These are phyloP conservation scores for Anoncus sp. DNA, from an alignment of 2,888 invertebrate species.

Conservation along the genomic window DNA sequence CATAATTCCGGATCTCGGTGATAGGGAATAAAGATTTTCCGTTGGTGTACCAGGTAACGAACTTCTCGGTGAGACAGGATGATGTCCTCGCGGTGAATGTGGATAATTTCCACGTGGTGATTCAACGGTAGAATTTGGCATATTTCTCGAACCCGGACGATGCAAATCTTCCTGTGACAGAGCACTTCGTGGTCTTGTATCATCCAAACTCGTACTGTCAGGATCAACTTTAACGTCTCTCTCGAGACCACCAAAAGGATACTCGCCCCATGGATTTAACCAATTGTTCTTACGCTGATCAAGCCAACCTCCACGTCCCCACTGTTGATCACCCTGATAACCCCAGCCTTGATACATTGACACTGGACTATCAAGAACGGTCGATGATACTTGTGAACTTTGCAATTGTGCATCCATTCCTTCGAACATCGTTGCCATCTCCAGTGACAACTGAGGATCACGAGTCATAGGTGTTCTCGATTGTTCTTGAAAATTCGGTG, in stretches of 20 bases:
- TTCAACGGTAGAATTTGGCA: conserved; percentile 76
- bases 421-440: conserved; percentile 91
- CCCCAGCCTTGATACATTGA: conserved; percentile 83
- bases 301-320: conserved; percentile 79
- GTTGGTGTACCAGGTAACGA: conserved; percentile 74
- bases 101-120: conserved; percentile 73
- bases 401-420: conserved; percentile 92
- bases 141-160: conserved; percentile 77
- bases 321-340: conserved; percentile 81
- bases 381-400: conserved; percentile 94
- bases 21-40: conserved; percentile 72
- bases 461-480: conserved; percentile 72
- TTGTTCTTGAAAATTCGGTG: conserved; percentile 72
- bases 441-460: conserved; percentile 86
- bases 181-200: conserved; percentile 78
- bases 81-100: conserved; percentile 76
- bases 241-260: conserved; percentile 79
- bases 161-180: conserved; percentile 79
- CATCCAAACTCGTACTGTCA: conserved; percentile 87
- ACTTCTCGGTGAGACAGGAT: conserved; percentile 78
- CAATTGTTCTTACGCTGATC: conserved; percentile 81
- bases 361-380: conserved; percentile 88
- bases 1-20: conserved; percentile 73
- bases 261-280: conserved; percentile 81
- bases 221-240: conserved; percentile 89